Evolutionary conservation across 1,140 invertebrate species (phyloP), one percentile per base, ranked within the genome.

Genomic region (Zeugodacus cucurbitae): DNA sequence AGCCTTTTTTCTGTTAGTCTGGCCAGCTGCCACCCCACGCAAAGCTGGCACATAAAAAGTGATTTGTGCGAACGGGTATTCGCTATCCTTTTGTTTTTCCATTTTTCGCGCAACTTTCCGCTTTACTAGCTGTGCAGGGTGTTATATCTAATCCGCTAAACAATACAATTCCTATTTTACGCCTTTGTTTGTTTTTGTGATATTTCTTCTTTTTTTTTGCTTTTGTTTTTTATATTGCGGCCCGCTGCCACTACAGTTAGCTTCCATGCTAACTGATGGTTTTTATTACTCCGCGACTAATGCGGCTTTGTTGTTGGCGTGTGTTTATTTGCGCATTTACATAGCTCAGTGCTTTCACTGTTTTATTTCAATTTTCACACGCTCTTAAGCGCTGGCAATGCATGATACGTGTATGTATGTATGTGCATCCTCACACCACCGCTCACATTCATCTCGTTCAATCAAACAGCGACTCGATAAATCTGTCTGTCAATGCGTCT

Each of bases 401-500:
- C 14, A 41, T 11, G 41, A 26, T 48, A 82, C 11, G 20, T 41
- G n/a, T 34, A n/a, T n/a, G n/a, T n/a, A n/a, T n/a, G n/a, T n/a
- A n/a, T n/a, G n/a, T n/a, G n/a, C n/a, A n/a, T n/a, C 34, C 8
- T 7, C 41, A 22, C 44, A 82, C 14, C 29, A 67, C 58, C n/a
- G 22, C 29, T 34, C 32, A 34, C 26, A 67, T 67, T 8, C 14
- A n/a, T n/a, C n/a, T n/a, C 14, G 29, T 67, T 29, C 59, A 62
- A 29, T 26, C 26, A 26, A 26, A 34, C 26, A 67, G 0, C 32
- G 64, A 26, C 26, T 32, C 74, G 26, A 82, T 82, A 82, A 82
- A 82, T 82, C 74, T 82, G 74, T 48, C 74, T 82, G 74, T 82
- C 74, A 82, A 82, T 82, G 74, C 74, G 41, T 54, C 74, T 82